Evolutionary conservation across 2,888 invertebrate genomes (phyloP).

Genomic region (Pilophorus perplexus): DNA sequence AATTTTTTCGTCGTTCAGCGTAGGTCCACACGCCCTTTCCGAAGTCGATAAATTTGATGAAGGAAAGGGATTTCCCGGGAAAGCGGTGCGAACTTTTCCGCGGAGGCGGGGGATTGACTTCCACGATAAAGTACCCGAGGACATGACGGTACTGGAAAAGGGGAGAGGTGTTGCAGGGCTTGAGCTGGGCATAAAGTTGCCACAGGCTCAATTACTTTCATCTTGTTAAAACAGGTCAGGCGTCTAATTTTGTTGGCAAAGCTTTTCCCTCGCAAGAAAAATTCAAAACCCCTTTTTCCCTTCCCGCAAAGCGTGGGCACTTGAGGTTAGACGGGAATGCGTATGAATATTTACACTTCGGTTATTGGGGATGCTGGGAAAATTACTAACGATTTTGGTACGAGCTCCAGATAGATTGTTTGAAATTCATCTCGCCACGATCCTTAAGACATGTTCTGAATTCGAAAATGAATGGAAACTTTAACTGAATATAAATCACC

Average conservation of each 20-base stretch:
- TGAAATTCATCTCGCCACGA: too few relatives aligned
- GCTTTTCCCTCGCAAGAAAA: not conserved
- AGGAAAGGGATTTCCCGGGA: too few relatives aligned
- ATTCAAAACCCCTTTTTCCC: too few relatives aligned
- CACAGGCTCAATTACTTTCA: slow-evolving; percentile 20
- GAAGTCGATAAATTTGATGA: slow-evolving; percentile 6
- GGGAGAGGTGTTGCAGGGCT: slow-evolving; percentile 1
- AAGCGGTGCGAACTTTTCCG: not conserved
- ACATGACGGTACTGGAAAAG: not conserved
- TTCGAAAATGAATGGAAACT: too few relatives aligned
- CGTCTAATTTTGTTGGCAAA: slow-evolving; percentile 11
- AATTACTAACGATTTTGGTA: too few relatives aligned
- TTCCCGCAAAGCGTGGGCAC: too few relatives aligned
- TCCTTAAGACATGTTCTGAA: too few relatives aligned
- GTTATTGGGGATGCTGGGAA: too few relatives aligned
- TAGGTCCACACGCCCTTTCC: not conserved
- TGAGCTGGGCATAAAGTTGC: not conserved
- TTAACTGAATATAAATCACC: too few relatives aligned
- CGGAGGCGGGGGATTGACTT: not conserved
- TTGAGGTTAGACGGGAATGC: too few relatives aligned
- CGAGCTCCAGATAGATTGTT: too few relatives aligned
- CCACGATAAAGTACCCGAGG: slow-evolving; percentile 8
- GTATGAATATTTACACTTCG: too few relatives aligned
- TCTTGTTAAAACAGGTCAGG: slow-evolving; percentile 20
- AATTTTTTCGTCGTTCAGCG: not conserved